phyloP scores from a whole-genome alignment of 2,113 vertebrate species.

The Centropus bengalensis region DNA sequence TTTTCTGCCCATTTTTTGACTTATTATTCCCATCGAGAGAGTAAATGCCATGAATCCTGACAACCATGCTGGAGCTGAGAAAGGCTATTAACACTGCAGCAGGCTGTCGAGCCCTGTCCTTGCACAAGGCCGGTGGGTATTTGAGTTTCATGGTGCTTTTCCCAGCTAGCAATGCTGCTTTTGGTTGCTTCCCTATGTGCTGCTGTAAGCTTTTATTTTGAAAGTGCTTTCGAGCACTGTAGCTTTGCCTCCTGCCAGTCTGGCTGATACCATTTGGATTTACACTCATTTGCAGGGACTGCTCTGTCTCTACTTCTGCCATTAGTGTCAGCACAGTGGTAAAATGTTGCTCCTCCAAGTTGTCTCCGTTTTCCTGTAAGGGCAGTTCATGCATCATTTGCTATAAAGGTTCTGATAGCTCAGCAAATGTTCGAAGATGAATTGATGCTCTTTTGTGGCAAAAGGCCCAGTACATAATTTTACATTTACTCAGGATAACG shows the following conservation, averaged over 20 bases:
- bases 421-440: constrained; percentile 54
- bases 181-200: not conserved
- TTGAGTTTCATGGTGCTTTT: not conserved
- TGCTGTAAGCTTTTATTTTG: constrained; percentile 30
- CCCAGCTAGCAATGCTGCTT: not conserved
- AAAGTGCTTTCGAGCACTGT: not conserved
- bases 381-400: constrained; percentile 62
- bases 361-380: constrained; percentile 49
- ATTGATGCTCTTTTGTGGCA: constrained; percentile 53
- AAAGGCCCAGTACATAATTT: constrained; percentile 53
- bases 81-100: not conserved
- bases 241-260: not conserved
- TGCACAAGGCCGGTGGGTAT: rapidly evolving
- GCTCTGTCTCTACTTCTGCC: constrained; percentile 44
- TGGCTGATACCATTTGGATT: constrained; percentile 32
- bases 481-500: constrained; percentile 37
- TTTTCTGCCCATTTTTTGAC: not conserved
- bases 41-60: not conserved
- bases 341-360: constrained; percentile 56
- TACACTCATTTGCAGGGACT: constrained; percentile 49
- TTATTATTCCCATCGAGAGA: not conserved
- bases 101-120: not conserved
- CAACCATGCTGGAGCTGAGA: not conserved
- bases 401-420: constrained; percentile 61
- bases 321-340: constrained; percentile 49